These are phyloP conservation scores for Parapristionchus giblindavisi DNA, from an alignment of 2,888 invertebrate species.

Conservation along the genomic window DNA sequence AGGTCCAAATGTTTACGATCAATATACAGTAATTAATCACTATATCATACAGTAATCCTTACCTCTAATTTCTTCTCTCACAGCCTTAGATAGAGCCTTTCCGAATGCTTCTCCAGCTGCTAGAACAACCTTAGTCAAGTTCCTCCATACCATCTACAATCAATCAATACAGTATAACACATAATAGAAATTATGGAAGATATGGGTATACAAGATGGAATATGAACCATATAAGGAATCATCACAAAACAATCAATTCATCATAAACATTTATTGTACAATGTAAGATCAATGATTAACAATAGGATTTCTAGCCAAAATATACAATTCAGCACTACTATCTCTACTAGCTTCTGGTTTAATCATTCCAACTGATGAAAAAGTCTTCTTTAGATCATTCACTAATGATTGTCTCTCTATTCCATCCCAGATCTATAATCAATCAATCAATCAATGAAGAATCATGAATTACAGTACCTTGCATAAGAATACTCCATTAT, in stretches of 20 bases:
- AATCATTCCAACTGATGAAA: slow-evolving; percentile 55
- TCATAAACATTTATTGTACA: slow-evolving; percentile 25
- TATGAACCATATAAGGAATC: not conserved
- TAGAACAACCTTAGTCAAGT: slow-evolving; percentile 47
- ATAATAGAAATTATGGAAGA: not conserved
- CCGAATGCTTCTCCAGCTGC: slow-evolving; percentile 67
- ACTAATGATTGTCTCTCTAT: slow-evolving; percentile 49
- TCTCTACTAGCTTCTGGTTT: slow-evolving; percentile 68
- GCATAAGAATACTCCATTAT: slow-evolving; percentile 60
- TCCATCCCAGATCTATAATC: slow-evolving; percentile 70
- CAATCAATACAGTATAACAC: not conserved
- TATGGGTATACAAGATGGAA: slow-evolving; percentile 13
- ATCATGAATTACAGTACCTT: slow-evolving; percentile 43
- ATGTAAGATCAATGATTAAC: not conserved
- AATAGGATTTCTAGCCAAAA: slow-evolving; percentile 46
- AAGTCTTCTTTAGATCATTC: slow-evolving; percentile 53
- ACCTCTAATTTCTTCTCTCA: slow-evolving; percentile 64
- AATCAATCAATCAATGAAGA: no score
- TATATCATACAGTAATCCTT: slow-evolving; percentile 20
- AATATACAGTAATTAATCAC: not conserved
- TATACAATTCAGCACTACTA: slow-evolving; percentile 67
- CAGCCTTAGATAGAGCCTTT: slow-evolving; percentile 64
- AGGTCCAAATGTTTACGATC: slow-evolving; percentile 10
- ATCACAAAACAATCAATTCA: not conserved
- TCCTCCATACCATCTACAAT: slow-evolving; percentile 30